phyloP scores from a whole-genome alignment of 2,797 vertebrate species.

The Pyrocephalus nanus region DNA sequence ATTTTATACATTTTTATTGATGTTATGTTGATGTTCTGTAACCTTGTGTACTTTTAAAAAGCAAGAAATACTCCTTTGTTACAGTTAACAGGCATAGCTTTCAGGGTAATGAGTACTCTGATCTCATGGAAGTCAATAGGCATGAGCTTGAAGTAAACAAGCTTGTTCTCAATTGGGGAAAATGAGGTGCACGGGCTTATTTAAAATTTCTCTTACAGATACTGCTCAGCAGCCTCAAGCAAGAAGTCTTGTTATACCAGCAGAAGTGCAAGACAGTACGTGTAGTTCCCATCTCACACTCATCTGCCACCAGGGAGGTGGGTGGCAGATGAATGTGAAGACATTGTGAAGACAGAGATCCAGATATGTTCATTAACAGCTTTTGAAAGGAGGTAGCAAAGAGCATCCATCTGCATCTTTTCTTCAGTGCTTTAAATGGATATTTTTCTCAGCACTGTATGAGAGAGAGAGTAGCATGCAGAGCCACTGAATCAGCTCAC shows the following conservation, averaged over 20 bases:
- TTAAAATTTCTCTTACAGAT: not conserved
- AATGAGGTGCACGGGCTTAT: not conserved
- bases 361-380: not conserved
- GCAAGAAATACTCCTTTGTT: not conserved
- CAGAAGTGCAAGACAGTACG: not conserved
- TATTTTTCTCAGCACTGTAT: not conserved
- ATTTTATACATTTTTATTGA: not conserved
- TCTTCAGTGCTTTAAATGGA: not conserved
- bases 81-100: not conserved
- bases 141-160: not conserved
- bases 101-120: not conserved
- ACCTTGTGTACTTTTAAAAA: conserved; percentile 18
- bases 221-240: not conserved
- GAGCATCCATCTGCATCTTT: not conserved
- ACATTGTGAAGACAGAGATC: not conserved
- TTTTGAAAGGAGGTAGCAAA: not conserved
- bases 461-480: not conserved
- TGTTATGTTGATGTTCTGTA: not conserved
- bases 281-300: not conserved
- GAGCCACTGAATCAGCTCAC: not conserved
- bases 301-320: not conserved
- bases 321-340: not conserved
- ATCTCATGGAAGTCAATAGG: not conserved
- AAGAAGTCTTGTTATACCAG: not conserved
- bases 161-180: not conserved